phyloP scores from a whole-genome alignment of 2,797 vertebrate species.

The Catostomus latipinnis region DNA sequence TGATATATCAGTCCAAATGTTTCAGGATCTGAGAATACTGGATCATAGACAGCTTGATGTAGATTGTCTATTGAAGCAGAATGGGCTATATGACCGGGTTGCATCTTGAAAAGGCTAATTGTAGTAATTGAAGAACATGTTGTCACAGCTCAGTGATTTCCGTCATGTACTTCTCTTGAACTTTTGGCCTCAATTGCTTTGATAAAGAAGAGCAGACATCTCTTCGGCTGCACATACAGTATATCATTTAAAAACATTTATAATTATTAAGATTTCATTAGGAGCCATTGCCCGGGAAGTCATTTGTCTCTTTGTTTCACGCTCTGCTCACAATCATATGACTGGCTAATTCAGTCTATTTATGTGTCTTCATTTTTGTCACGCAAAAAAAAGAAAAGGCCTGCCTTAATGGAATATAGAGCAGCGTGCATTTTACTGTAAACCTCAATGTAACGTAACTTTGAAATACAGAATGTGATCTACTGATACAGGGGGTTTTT shows the following conservation, averaged over 20 bases:
- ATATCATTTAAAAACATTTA: conserved; percentile 58
- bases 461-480: too few relatives aligned
- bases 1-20: background rate
- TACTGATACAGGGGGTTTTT: too few relatives aligned
- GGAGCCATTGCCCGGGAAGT: conserved; percentile 63
- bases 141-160: conserved; percentile 57
- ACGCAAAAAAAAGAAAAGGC: conserved; percentile 33
- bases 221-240: conserved; percentile 61
- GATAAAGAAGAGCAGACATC: conserved; percentile 64
- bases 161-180: conserved; percentile 41
- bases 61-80: background rate
- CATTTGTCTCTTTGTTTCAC: conserved; percentile 71
- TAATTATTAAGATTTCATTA: conserved; percentile 67
- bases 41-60: background rate
- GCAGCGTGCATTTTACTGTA: background rate
- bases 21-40: background rate
- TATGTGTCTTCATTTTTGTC: conserved; percentile 47
- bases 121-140: conserved; percentile 59
- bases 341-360: conserved; percentile 63
- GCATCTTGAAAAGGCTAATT: conserved; percentile 48
- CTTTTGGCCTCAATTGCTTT: conserved; percentile 56
- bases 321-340: conserved; percentile 60
- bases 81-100: background rate
- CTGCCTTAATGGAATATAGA: background rate
- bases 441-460: background rate